These are phyloP conservation scores for Pachymerium ferrugineum DNA, from an alignment of 2,888 invertebrate species.

Conservation along the genomic window DNA sequence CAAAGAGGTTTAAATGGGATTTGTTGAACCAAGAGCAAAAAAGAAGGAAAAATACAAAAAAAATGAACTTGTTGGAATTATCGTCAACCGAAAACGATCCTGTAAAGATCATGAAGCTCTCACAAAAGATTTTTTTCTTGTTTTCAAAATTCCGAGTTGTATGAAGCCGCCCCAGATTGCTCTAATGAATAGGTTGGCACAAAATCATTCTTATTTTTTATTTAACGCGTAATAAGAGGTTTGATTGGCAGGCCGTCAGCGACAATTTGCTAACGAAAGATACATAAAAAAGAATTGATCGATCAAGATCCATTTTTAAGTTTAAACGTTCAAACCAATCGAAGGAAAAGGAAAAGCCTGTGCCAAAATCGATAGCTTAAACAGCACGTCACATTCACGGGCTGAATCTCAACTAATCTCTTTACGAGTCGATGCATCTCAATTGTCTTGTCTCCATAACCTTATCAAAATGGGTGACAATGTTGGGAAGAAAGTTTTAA, in stretches of 20 bases:
- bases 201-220: not conserved
- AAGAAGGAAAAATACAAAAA: not conserved
- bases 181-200: too few species aligned
- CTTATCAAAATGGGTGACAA: not conserved
- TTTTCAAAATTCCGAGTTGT: too few species aligned
- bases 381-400: not conserved
- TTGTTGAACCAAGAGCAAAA: not conserved
- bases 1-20: not conserved
- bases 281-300: not conserved
- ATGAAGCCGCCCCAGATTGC: too few species aligned
- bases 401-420: conserved; percentile 4
- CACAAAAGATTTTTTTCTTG: too few species aligned
- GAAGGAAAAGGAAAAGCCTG: not conserved
- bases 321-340: not conserved
- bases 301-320: conserved; percentile 5
- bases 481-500: not conserved
- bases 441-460: not conserved
- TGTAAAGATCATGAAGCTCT: too few species aligned
- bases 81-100: too few species aligned
- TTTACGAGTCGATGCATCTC: not conserved
- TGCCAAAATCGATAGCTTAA: not conserved
- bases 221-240: not conserved
- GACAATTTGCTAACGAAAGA: not conserved
- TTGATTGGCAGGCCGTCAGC: not conserved
- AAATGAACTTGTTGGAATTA: not conserved